phyloP scores from a whole-genome alignment of 2,888 invertebrate species.

The Meteorus cinctellus region DNA sequence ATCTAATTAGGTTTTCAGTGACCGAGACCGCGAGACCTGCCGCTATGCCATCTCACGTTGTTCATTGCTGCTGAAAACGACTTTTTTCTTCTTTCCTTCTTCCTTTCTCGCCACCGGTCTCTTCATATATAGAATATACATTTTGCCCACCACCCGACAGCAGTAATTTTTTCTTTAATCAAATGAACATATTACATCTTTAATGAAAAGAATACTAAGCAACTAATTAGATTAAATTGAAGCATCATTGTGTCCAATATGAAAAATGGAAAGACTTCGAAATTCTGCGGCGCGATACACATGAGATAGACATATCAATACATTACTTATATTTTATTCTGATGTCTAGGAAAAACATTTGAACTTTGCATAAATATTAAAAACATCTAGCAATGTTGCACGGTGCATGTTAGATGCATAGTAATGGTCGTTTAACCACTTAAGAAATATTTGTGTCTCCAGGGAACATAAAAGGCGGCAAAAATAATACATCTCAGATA shows the following conservation, averaged over 20 bases:
- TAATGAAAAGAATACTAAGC: conserved; percentile 3
- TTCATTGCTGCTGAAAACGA: conserved; percentile 33
- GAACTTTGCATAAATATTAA: too few species aligned
- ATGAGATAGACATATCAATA: too few species aligned
- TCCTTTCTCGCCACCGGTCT: conserved; percentile 18
- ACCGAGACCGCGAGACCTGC: conserved; percentile 61
- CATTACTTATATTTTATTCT: too few species aligned
- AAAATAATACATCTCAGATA: too few species aligned
- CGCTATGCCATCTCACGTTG: conserved; percentile 58
- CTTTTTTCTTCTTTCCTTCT: conserved; percentile 13
- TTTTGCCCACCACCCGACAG: not conserved
- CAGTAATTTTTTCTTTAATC: conserved; percentile 16
- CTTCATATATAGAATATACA: not conserved
- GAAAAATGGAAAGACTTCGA: too few species aligned
- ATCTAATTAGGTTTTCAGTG: conserved; percentile 72
- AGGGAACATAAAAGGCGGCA: too few species aligned
- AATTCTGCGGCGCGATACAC: too few species aligned
- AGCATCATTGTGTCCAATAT: not conserved
- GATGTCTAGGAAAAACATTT: too few species aligned
- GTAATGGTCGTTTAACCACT: too few species aligned
- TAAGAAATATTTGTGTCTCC: too few species aligned
- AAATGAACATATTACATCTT: conserved; percentile 13
- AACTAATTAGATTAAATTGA: conserved; percentile 30
- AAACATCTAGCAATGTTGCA: too few species aligned
- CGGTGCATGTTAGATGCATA: too few species aligned